Conservation (phyloP, 1,140 invertebrate species). For the Drosophila varians region DNA sequence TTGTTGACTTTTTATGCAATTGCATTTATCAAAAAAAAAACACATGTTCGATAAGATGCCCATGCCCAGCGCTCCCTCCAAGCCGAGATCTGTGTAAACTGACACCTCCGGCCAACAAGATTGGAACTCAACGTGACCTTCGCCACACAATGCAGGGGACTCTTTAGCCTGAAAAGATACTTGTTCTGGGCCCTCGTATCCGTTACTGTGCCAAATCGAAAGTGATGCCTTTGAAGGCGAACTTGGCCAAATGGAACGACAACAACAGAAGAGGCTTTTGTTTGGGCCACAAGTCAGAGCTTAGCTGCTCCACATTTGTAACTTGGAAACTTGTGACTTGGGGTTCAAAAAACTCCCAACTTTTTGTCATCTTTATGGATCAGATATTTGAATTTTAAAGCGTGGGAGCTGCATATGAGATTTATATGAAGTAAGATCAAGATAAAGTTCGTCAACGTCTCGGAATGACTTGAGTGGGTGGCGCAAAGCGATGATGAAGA, state of each 20-base stretch:
- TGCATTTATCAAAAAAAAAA: conserved; percentile 13
- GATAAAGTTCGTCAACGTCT: conserved; percentile 53
- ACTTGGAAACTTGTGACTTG: neutral
- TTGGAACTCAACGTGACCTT: conserved; percentile 32
- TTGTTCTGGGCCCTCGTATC: conserved; percentile 14
- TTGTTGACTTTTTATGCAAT: conserved; percentile 11
- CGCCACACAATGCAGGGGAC: conserved; percentile 18
- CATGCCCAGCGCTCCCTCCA: neutral
- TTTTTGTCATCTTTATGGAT: conserved; percentile 16
- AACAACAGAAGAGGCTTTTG: conserved; percentile 38
- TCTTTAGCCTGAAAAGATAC: conserved; percentile 2
- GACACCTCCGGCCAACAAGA: conserved; percentile 24
- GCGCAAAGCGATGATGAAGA: conserved; percentile 21
- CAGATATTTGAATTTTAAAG: conserved; percentile 11
- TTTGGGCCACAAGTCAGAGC: conserved; percentile 6
- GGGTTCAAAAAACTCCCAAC: conserved; percentile 18
- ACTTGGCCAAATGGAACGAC: conserved; percentile 55
- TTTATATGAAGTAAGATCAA: conserved; percentile 45
- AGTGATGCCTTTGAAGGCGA: conserved; percentile 65
- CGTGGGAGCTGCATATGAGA: conserved; percentile 36
- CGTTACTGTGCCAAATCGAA: conserved; percentile 65
- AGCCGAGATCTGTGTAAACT: conserved; percentile 30
- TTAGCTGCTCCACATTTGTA: neutral
- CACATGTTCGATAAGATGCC: conserved; percentile 11
- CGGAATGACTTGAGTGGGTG: conserved; percentile 58